phyloP scores from a whole-genome alignment of 2,113 vertebrate genomes.

The Mesoclemmys tuberculata region DNA sequence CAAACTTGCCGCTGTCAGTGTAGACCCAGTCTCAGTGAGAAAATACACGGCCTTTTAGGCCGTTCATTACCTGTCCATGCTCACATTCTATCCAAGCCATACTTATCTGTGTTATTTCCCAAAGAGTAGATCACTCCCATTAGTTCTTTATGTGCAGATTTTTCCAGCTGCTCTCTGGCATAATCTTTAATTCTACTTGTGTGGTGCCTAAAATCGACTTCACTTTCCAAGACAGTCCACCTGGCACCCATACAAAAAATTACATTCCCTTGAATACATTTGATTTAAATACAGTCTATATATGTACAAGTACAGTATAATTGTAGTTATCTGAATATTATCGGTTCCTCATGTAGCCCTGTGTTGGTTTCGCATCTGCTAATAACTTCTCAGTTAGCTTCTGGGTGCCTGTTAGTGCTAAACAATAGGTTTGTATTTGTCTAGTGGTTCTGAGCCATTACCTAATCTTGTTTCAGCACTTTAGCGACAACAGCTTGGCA shows the following conservation, averaged over 20 bases:
- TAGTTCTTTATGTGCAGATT: not conserved
- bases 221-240: not conserved
- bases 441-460: not conserved
- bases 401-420: not conserved
- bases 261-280: not conserved
- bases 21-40: too few species aligned
- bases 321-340: not conserved
- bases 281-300: not conserved
- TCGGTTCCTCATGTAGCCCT: too few species aligned
- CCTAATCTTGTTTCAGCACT: not conserved
- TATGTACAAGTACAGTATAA: not conserved
- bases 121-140: not conserved
- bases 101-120: not conserved
- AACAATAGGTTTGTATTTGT: not conserved
- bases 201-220: not conserved
- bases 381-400: not conserved
- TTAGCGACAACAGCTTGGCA: not conserved
- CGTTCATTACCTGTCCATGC: not conserved
- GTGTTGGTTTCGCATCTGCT: not conserved
- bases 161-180: not conserved
- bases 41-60: not conserved
- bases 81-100: not conserved
- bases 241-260: not conserved
- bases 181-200: not conserved
- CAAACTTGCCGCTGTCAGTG: too few species aligned